Evolutionary conservation across 2,797 vertebrate species (phyloP), one percentile per base, ranked within the genome.

Genomic region (Hypotaenidia philippensis): DNA sequence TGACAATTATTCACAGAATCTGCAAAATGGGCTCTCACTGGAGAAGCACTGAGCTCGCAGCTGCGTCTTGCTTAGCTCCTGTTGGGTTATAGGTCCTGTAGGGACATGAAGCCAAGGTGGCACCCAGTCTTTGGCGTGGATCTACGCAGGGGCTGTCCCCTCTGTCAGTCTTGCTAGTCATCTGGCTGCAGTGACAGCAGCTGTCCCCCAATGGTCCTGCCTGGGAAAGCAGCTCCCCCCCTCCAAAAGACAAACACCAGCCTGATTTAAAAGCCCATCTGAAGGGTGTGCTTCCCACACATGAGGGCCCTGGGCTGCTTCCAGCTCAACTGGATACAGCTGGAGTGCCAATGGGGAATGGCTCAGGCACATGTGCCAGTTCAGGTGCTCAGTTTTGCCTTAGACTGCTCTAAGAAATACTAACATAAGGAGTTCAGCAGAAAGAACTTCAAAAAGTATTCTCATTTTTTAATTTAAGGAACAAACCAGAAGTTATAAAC

Each of bases 391-490:
- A 22, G 55, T 57, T 91, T 65, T 89, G 23, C 56, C 32, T 70
- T 61, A 56, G 22, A 63, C 63, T 94, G 57, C 64, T 40, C 0
- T 8, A 83, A 76, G 38, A 72, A 77, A 83, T 12, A 44, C 27
- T 53, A 77, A 29, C 19, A 32, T 20, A 41, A 78, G 13, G 38
- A 63, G 15, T 36, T 23, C 26, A 11, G 31, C 12, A 94, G 56
- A 83, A 91, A 75, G 31, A 87, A 34, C 64, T 57, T 44, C 19
- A 68, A 85, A 80, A 93, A 80, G 8, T 41, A 57, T 16, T 76
- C 10, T 26, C 40, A 5, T 7, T 59, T 90, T 96, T 96, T 93
- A 94, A 96, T 93, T 96, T 88, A 96, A 90, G 41, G 50, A 68
- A 69, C 41, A 82, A 72, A 36, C 3, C 36, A 69, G 47, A 83